Evolutionary conservation across 2,888 invertebrate species (phyloP), one percentile per base, ranked within the genome.

Genomic region (Sesia bembeciformis): DNA sequence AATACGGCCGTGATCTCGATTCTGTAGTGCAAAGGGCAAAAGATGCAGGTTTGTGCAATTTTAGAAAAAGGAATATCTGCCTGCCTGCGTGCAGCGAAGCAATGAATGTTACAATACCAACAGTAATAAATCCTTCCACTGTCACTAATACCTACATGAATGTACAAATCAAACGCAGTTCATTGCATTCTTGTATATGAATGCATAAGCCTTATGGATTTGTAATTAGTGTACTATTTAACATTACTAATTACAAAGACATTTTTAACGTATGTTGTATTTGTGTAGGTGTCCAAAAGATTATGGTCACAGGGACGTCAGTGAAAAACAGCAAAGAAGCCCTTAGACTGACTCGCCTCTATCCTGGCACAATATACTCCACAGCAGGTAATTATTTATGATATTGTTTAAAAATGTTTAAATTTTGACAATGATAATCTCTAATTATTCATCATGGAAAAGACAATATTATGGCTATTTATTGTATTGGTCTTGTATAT

Each of bases 271-370:
- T 23, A 23, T 23, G 23, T 23, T 4, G 8, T 58, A 53, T 56
- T 59, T 51, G 74, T 76, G 3, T 72, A 96, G 96, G 97, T 69
- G 96, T 98, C 72, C 96, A 96, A 80, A 97, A 97, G 85, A 95
- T 97, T 59, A 96, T 97, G 94, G 97, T 97, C 58, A 96, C 96
- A 55, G 97, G 97, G 52, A 96, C 96, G 62, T 97, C 96, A 64
- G 93, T 97, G 56, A 93, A 95, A 79, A 94, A 94, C 56, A 97
- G 97, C 75, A 97, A 96, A 86, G 97, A 97, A 90, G 97, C 97
- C 54, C 85, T 97, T 59, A 92, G 97, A 77, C 90, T 97, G 64
- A 96, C 97, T 56, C 92, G 96, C 74, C 94, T 97, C 70, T 97
- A 96, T 85, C 97, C 97, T 56, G 95, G 96, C 67, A 94, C 94